A percentile compares a stretch with the other conserved stretches of the same genome.
Evolutionary conservation across 2,797 vertebrate genomes (phyloP).

Genomic region (Iguana delicatissima): DNA sequence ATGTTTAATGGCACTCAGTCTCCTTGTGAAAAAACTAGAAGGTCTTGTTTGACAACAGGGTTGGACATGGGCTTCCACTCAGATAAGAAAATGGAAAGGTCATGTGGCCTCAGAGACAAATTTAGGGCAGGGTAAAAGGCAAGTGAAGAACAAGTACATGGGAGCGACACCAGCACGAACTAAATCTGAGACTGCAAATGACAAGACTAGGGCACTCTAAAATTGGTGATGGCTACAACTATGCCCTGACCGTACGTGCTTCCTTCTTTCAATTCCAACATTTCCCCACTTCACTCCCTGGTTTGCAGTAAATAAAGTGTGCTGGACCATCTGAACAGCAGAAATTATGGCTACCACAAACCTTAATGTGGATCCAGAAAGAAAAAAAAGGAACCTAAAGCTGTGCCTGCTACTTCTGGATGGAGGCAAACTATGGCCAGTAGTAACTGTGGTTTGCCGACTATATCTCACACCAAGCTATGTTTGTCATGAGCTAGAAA

Average conservation of each 20-base stretch:
- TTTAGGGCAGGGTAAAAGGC: neutral
- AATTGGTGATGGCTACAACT: neutral
- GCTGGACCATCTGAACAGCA: neutral
- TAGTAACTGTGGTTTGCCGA: neutral
- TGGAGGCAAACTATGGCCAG: neutral
- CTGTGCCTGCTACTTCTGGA: neutral
- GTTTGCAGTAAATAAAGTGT: neutral
- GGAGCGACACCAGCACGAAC: neutral
- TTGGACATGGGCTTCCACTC: neutral
- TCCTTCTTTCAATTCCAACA: neutral
- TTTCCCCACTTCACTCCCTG: neutral
- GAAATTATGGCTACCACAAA: neutral
- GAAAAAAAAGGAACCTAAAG: neutral
- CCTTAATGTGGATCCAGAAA: too few relatives aligned
- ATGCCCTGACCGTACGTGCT: neutral
- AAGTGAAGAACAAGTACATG: neutral
- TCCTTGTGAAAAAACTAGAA: neutral
- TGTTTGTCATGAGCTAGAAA: neutral
- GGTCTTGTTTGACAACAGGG: neutral
- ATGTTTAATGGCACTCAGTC: neutral
- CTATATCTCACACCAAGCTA: neutral
- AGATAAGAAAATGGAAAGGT: neutral
- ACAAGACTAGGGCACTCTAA: neutral
- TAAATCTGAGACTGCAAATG: neutral
- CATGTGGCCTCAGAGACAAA: neutral